phyloP scores from a whole-genome alignment of 2,797 vertebrate species.

The Tragelaphus eurycerus region DNA sequence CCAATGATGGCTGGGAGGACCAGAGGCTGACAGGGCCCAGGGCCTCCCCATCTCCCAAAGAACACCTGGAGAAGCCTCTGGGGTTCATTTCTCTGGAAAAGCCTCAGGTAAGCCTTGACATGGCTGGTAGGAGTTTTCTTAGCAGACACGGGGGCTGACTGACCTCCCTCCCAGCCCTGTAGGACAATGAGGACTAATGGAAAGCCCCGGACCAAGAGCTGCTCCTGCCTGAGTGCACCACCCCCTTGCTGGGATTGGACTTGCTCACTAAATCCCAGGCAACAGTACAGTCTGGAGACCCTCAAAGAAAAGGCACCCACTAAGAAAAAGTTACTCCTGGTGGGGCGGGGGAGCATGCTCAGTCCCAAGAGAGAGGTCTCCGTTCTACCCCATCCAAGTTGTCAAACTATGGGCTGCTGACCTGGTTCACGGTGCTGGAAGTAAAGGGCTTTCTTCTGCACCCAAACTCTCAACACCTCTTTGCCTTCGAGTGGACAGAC shows the following conservation, averaged over 20 bases:
- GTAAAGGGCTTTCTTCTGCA: not conserved
- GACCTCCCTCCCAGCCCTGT: not conserved
- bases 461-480: not conserved
- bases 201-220: not conserved
- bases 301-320: not conserved
- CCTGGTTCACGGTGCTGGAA: not conserved
- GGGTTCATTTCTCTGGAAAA: not conserved
- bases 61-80: not conserved
- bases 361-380: not conserved
- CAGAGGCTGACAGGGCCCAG: not conserved
- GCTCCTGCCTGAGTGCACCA: not conserved
- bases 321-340: not conserved
- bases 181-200: not conserved
- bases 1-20: not conserved
- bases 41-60: not conserved
- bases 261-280: not conserved
- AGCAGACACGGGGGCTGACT: not conserved
- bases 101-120: not conserved
- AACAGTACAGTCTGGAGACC: not conserved
- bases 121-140: not conserved
- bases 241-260: not conserved
- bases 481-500: not conserved
- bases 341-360: not conserved
- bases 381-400: not conserved
- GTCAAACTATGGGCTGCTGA: not conserved